phyloP scores from a whole-genome alignment of 2,113 vertebrate genomes.

The Mesitornis unicolor region DNA sequence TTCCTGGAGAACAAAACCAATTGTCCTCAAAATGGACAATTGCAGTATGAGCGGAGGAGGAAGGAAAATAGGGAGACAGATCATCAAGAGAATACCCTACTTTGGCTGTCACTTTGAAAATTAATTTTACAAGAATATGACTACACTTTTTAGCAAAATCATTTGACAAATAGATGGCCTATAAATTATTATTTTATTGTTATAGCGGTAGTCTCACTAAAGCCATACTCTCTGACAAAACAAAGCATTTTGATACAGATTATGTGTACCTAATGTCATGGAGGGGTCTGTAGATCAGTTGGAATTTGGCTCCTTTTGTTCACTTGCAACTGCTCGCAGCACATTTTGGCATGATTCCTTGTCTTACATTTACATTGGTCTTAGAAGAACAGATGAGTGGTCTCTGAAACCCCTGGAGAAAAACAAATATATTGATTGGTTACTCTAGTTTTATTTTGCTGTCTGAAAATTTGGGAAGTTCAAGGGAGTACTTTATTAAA shows the following conservation, averaged over 20 bases:
- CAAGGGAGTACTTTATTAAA: neutral
- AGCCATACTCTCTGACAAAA: neutral
- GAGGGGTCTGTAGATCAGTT: neutral
- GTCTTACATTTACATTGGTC: neutral
- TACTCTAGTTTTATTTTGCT: neutral
- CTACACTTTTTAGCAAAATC: neutral
- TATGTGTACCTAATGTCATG: neutral
- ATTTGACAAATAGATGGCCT: neutral
- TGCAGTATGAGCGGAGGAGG: neutral
- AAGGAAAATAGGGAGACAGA: neutral
- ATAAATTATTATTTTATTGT: neutral
- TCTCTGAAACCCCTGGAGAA: neutral
- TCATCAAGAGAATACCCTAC: neutral
- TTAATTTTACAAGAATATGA: neutral
- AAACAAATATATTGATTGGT: neutral
- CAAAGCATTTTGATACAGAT: neutral
- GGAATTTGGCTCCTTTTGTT: neutral
- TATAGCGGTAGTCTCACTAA: neutral
- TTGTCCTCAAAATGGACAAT: neutral
- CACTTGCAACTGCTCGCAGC: neutral
- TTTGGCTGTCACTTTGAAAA: neutral
- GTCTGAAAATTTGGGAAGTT: neutral
- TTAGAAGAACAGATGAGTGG: neutral
- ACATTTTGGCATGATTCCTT: neutral
- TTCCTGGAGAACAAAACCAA: neutral